phyloP scores from a whole-genome alignment of 64 coral and sea anemone species.

The Montipora efflorescens region DNA sequence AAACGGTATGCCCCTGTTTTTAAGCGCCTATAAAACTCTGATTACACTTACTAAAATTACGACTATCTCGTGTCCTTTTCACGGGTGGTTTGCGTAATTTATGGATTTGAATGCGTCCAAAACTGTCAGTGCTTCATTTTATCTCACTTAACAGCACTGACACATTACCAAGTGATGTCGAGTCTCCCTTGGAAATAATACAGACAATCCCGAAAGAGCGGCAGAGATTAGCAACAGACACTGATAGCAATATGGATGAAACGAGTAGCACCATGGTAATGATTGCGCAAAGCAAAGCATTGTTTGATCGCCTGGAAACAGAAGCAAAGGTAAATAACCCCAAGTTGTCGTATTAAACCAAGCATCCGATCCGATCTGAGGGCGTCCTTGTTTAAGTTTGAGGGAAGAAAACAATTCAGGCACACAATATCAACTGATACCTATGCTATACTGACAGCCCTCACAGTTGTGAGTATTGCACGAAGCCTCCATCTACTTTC shows the following conservation, averaged over 20 bases:
- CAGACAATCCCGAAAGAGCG: background rate
- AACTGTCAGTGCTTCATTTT: background rate
- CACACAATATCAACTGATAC: background rate
- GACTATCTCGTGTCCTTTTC: too few species aligned
- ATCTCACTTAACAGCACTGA: background rate
- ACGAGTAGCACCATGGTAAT: conserved; percentile 40
- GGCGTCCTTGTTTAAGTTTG: too few species aligned
- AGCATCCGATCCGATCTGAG: too few species aligned
- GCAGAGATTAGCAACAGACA: background rate
- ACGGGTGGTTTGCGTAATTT: too few species aligned
- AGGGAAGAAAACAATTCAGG: background rate
- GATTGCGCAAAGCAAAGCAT: conserved; percentile 50
- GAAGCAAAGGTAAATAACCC: conserved; percentile 23
- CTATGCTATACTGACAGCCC: too few species aligned
- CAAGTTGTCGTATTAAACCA: too few species aligned
- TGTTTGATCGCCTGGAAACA: conserved; percentile 40
- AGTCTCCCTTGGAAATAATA: background rate
- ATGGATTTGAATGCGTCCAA: too few species aligned
- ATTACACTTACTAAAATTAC: too few species aligned
- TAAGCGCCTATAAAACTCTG: too few species aligned
- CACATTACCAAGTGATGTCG: background rate
- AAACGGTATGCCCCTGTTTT: too few species aligned
- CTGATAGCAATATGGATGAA: conserved; percentile 36
- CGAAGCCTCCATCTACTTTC: too few species aligned
- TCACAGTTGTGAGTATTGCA: too few species aligned